These are phyloP conservation scores for Hirundichthys speculiger DNA, from an alignment of 2,113 vertebrate genomes.

Conservation along the genomic window DNA sequence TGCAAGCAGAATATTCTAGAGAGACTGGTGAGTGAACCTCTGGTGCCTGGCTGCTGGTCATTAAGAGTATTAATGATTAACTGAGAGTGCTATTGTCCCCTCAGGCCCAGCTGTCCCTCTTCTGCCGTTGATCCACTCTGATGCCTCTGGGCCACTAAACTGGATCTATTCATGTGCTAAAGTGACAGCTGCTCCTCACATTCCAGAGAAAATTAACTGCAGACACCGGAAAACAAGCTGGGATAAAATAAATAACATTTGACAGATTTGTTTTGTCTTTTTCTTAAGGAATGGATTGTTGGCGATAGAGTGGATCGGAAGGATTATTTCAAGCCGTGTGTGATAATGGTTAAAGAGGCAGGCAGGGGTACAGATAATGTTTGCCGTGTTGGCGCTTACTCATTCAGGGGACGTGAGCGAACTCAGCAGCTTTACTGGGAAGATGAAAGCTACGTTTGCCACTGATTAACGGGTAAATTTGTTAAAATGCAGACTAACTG, in stretches of 20 bases:
- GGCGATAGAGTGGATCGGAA: slow-evolving; percentile 52
- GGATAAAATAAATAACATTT: slow-evolving; percentile 61
- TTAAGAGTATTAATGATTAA: slow-evolving; percentile 82
- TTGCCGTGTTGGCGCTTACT: slow-evolving; percentile 35
- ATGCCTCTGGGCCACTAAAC: slow-evolving; percentile 70
- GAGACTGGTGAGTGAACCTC: slow-evolving; percentile 67
- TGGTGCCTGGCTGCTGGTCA: slow-evolving; percentile 77
- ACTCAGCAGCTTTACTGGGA: slow-evolving; percentile 18
- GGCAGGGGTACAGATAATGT: slow-evolving; percentile 24
- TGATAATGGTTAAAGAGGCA: slow-evolving; percentile 22
- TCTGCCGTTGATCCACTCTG: slow-evolving; percentile 74
- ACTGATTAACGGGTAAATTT: neutral
- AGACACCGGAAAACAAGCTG: slow-evolving; percentile 60
- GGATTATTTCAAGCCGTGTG: slow-evolving; percentile 54
- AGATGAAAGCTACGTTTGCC: neutral
- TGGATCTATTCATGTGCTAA: slow-evolving; percentile 76
- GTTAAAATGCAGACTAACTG: neutral
- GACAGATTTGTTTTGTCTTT: slow-evolving; percentile 67
- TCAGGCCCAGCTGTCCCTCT: slow-evolving; percentile 73
- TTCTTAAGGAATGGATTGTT: slow-evolving; percentile 21
- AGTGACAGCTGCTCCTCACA: slow-evolving; percentile 82
- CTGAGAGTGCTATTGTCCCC: slow-evolving; percentile 78
- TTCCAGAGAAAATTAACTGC: slow-evolving; percentile 74
- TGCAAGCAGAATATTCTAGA: slow-evolving; percentile 61
- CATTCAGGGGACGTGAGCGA: slow-evolving; percentile 21